phyloP scores from a whole-genome alignment of 37 sponge, comb jelly and placozoan genomes.

The Mnemiopsis leidyi region DNA sequence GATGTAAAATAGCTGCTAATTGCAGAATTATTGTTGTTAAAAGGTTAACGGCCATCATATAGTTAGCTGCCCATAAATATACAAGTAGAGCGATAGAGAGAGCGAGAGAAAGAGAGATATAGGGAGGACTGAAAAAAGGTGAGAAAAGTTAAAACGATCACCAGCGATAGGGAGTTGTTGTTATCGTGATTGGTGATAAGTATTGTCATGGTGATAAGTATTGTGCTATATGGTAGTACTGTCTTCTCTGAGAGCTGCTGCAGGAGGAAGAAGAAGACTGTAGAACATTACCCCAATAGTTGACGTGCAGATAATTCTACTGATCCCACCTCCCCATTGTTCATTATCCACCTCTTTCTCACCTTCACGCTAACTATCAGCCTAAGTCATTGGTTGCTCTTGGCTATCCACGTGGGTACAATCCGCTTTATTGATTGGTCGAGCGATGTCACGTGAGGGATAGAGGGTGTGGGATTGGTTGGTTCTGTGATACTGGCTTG shows the following conservation, averaged over 20 bases:
- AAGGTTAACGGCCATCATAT: background rate
- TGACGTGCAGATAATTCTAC: background rate
- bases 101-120: background rate
- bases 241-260: background rate
- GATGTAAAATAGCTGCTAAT: background rate
- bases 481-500: background rate
- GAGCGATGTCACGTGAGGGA: background rate
- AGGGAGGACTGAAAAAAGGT: background rate
- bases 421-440: background rate
- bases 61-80: background rate
- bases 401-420: background rate
- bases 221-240: background rate
- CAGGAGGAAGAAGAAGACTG: no score
- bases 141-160: background rate
- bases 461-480: background rate
- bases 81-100: no score
- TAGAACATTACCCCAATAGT: background rate
- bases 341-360: background rate
- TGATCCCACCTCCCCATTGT: background rate
- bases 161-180: background rate
- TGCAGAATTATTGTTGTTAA: background rate
- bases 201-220: background rate
- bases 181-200: background rate
- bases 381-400: background rate
- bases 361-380: background rate